Percentiles rank a stretch among this genome's conserved stretches.
phyloP scores from a whole-genome alignment of 2,797 vertebrate genomes.

The Myotis daubentonii region DNA sequence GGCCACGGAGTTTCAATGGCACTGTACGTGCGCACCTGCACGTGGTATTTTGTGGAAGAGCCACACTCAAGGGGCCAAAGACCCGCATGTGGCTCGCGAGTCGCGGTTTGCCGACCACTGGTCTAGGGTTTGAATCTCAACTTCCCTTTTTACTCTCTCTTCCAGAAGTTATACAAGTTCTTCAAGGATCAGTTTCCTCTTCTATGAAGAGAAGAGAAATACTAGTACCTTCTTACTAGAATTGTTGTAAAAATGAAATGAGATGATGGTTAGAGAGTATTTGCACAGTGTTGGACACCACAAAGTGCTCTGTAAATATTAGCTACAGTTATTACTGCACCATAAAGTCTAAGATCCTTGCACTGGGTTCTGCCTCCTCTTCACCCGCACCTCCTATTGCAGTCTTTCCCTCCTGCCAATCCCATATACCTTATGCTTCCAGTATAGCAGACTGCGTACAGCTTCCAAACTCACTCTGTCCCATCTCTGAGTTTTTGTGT shows the following conservation, averaged over 20 bases:
- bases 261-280: background rate
- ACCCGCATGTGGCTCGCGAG: too few species aligned
- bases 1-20: too few species aligned
- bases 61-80: too few species aligned
- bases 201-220: background rate
- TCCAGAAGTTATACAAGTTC: background rate
- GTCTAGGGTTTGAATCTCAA: background rate
- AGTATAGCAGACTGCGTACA: background rate
- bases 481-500: background rate
- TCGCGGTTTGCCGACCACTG: too few species aligned
- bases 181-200: background rate
- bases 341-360: background rate
- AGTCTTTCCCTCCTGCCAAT: background rate
- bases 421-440: background rate
- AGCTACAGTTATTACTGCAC: background rate
- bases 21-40: too few species aligned
- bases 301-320: background rate
- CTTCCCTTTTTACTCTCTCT: background rate
- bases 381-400: background rate
- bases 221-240: background rate
- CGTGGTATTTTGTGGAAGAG: too few species aligned
- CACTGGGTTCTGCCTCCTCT: background rate
- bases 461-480: background rate
- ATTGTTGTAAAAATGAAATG: background rate
- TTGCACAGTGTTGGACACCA: background rate